Conservation (phyloP, 2,113 vertebrate species). For the Megaleporinus macrocephalus region DNA sequence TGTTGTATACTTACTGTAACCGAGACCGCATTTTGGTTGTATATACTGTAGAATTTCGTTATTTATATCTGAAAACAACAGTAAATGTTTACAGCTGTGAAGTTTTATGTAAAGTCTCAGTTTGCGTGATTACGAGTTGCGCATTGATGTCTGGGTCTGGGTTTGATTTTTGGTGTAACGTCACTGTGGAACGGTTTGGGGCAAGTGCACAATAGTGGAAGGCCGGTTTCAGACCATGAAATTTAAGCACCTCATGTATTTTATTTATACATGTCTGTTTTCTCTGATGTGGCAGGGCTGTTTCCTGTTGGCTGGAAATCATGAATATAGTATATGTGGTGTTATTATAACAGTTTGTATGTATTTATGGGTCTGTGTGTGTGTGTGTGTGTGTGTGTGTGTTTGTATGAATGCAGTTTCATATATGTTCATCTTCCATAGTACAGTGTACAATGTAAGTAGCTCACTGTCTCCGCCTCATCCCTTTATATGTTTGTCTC, state of each 20-base stretch:
- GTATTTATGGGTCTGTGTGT: background rate
- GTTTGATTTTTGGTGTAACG: background rate
- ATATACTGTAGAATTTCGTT: background rate
- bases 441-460: background rate
- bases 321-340: background rate
- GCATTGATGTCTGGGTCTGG: background rate
- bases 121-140: background rate
- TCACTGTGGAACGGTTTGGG: background rate
- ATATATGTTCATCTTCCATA: conserved; percentile 22
- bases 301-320: conserved; percentile 3
- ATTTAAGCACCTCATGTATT: background rate
- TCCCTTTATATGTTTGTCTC: background rate
- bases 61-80: conserved; percentile 7
- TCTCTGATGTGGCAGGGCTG: background rate
- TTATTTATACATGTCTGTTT: background rate
- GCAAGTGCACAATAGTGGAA: background rate
- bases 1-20: background rate
- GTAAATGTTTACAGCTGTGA: background rate
- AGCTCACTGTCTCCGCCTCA: background rate
- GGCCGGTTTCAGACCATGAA: background rate
- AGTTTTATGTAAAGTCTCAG: background rate
- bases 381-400: background rate
- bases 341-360: conserved; percentile 1
- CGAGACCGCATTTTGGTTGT: background rate
- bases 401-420: conserved; percentile 14